A percentile compares a stretch with the other conserved stretches of the same genome.
Evolutionary conservation across 2,888 invertebrate genomes (phyloP).

Genomic region (Amphipyra berbera): DNA sequence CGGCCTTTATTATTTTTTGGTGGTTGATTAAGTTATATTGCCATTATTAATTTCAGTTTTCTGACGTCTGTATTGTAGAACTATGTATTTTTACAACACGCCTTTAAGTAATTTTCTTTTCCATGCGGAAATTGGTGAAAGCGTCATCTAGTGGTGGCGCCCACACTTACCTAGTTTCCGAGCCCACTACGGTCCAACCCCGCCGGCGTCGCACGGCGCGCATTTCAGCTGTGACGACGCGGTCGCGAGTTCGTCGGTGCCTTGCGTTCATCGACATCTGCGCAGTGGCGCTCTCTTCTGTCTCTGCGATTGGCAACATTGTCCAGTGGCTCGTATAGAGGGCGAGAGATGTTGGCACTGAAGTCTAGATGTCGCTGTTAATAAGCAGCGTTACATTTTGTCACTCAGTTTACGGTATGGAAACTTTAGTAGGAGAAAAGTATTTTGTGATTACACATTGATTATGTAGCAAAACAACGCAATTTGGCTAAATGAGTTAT

Average conservation of each 20-base stretch:
- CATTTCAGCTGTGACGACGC: conserved; percentile 84
- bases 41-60: background rate
- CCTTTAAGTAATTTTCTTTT: background rate
- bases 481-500: background rate
- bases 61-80: too few relatives aligned
- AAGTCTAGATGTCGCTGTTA: conserved; percentile 69
- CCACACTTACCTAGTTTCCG: conserved; percentile 92
- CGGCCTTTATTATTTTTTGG: background rate
- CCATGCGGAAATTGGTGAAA: conserved; percentile 38
- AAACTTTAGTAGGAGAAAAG: conserved; percentile 27
- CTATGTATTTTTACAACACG: too few relatives aligned
- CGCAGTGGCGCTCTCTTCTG: conserved; percentile 81
- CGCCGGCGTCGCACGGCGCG: conserved; percentile 90
- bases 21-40: conserved; percentile 12
- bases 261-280: conserved; percentile 72
- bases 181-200: conserved; percentile 94
- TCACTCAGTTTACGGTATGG: background rate
- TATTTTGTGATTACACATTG: conserved; percentile 22
- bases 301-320: conserved; percentile 86
- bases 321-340: conserved; percentile 39
- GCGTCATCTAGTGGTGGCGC: conserved; percentile 74
- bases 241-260: conserved; percentile 80
- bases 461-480: conserved; percentile 28
- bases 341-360: conserved; percentile 46
- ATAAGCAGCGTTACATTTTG: conserved; percentile 23